Base-by-base conservation (phyloP, 2,797 vertebrate species). In the Helarctos malayanus region DNA sequence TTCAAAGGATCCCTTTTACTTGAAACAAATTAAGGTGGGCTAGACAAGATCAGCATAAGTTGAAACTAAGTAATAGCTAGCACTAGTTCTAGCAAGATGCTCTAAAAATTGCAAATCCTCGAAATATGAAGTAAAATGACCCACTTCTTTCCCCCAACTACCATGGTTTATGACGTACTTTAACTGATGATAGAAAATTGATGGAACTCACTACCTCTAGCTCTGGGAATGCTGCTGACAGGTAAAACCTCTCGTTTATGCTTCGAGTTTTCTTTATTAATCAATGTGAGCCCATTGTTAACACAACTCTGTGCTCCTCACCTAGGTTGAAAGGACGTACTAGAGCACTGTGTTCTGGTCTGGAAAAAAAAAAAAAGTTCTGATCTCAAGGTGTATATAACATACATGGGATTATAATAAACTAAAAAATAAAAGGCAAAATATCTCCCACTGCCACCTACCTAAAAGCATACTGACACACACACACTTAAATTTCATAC, bases 21-120 rank as follows among this genome's bases (percentile, higher is more conserved):
- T 95, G 63, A 93, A 93, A 88, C 32, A 85, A 92, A 95, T 83
- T 87, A 94, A 91, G 9, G 32, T 79, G 32, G 15, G 73, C 95
- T 97, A 19, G 97, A 98, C 52, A 86, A 96, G 94, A 97, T 97
- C 97, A 97, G 96, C 57, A 91, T 94, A 96, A 97, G 73, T 29
- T 85, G 52, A 97, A 98, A 69, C 82, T 93, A 93, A 75, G 16
- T 19, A 68, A 79, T 49, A 56, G 18, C 27, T 38, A 92, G 2
- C 2, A 27, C 61, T 35, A 96, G 41, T 78, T 92, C 49, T 87
- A 87, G 32, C n/a, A 93, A 78, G 19, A 73, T 29, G 12, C 11
- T 59, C 27, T 83, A 79, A 95, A 96, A 93, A 83, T 15, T 87
- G 23, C 15, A 91, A 87, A 38, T 86, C 13, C 52, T 76, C 68